Percentiles rank a stretch among this genome's conserved stretches.
Conservation (phyloP, 2,113 vertebrate species). For the Trogon surrucura region DNA sequence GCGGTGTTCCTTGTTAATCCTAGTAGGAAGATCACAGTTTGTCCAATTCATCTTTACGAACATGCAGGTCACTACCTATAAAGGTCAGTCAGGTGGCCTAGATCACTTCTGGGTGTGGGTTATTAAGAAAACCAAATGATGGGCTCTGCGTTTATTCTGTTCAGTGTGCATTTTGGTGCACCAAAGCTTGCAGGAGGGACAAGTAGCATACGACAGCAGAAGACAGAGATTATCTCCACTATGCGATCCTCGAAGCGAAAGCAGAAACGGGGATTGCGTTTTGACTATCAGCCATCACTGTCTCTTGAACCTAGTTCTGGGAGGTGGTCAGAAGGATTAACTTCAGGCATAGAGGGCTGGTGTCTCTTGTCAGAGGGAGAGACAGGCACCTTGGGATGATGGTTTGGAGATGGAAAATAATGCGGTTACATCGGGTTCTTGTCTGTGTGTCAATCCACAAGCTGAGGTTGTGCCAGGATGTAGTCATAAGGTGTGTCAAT, state of each 20-base stretch:
- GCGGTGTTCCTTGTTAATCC: background rate
- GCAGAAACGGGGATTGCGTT: background rate
- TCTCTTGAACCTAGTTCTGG: background rate
- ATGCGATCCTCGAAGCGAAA: background rate
- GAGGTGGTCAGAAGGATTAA: background rate
- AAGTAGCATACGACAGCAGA: background rate
- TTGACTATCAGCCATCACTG: background rate
- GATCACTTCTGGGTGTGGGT: background rate
- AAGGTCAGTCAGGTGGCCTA: background rate
- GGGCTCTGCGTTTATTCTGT: background rate
- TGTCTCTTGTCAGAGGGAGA: background rate
- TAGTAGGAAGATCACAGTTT: background rate
- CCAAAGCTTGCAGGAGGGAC: background rate
- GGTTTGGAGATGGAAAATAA: background rate
- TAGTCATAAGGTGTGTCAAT: background rate
- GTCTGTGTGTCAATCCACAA: background rate
- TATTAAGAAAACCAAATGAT: background rate
- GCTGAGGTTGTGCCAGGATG: background rate
- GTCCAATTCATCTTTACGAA: background rate
- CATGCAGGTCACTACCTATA: background rate
- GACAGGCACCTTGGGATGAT: background rate
- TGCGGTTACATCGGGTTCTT: background rate
- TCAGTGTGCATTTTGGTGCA: background rate
- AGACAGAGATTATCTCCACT: background rate
- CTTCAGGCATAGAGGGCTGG: background rate